Base-by-base conservation (phyloP, 2,113 vertebrate genomes). In the Forbesichthys papilliferus region DNA sequence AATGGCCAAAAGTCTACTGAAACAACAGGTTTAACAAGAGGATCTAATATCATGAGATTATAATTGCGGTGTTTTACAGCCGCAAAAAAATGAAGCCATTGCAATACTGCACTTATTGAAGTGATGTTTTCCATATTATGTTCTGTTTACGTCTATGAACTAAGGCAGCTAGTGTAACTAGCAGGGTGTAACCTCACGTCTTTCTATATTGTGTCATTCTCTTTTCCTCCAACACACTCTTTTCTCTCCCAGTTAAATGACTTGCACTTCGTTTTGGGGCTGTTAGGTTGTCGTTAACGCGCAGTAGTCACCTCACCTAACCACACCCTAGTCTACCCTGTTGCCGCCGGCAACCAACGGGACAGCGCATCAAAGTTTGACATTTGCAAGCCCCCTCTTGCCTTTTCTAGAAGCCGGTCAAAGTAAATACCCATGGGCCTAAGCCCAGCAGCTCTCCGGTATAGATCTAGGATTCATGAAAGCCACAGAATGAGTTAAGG, bases 301-400 rank as follows among this genome's bases (percentile, higher is more conserved):
- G 5, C 55, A 66, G 66, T 77, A 71, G 5, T 8, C 36, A 42
- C 36, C 36, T 8, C 36, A 8, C 36, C 36, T 8, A 6, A 42
- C 36, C 36, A 5, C 7, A 42, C 36, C 36, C 36, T 8, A 42
- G 5, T 8, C 7, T 42, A 42, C 36, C 4, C 36, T 42, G 36
- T 42, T 42, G 7, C 36, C 36, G 36, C 33, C 16, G 12, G 5
- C 10, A 49, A 54, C 49, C 46, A 49, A 16, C 0, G 48, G 49
- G 56, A 53, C 57, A n/a, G 46, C 5, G 48, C 68, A 18, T 77
- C 65, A 58, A 55, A 48, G 58, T 72, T 75, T 75, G 54, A 65
- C 62, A 68, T 75, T 65, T 82, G 11, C 69, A 63, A 62, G 69
- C 61, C 57, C 61, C 18, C 57, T 47, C 48, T 33, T 42, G 48